Evolutionary conservation across 2,113 vertebrate genomes (phyloP).

Genomic region (Daubentonia madagascariensis): DNA sequence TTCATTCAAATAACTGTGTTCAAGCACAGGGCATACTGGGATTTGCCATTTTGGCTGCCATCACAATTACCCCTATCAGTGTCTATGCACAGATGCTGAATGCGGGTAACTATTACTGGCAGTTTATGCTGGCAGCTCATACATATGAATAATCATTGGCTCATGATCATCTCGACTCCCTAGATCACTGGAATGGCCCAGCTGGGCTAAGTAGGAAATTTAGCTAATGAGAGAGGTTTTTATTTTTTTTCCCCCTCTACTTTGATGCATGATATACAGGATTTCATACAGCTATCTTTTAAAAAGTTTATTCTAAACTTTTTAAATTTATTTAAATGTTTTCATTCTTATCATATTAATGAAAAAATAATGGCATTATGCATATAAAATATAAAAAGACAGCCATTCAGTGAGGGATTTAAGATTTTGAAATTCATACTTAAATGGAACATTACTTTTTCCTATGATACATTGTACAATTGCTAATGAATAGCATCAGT

Average conservation of each 20-base stretch:
- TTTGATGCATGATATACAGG: background rate
- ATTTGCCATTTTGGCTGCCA: slow-evolving; percentile 68
- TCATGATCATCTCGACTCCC: slow-evolving; percentile 64
- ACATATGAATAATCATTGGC: slow-evolving; percentile 73
- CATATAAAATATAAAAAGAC: background rate
- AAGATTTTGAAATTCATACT: slow-evolving; percentile 24
- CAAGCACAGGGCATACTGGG: slow-evolving; percentile 57
- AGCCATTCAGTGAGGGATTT: background rate
- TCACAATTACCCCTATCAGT: slow-evolving; percentile 69
- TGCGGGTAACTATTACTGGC: slow-evolving; percentile 69
- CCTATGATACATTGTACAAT: background rate
- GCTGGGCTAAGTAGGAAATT: slow-evolving; percentile 58
- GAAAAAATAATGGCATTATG: background rate
- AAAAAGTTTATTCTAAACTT: background rate
- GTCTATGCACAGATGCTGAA: slow-evolving; percentile 73
- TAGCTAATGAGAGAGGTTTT: slow-evolving; percentile 29
- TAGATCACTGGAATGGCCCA: slow-evolving; percentile 59
- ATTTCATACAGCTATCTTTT: slow-evolving; percentile 36
- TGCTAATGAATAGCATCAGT: slow-evolving; percentile 58
- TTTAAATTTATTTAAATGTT: background rate
- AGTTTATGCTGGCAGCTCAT: slow-evolving; percentile 62
- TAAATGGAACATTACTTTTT: background rate
- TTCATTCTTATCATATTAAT: background rate
- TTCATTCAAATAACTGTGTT: slow-evolving; percentile 63
- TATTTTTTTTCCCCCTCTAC: background rate